phyloP scores from a whole-genome alignment of 2,888 invertebrate genomes.

The Flexamia atlantica region DNA sequence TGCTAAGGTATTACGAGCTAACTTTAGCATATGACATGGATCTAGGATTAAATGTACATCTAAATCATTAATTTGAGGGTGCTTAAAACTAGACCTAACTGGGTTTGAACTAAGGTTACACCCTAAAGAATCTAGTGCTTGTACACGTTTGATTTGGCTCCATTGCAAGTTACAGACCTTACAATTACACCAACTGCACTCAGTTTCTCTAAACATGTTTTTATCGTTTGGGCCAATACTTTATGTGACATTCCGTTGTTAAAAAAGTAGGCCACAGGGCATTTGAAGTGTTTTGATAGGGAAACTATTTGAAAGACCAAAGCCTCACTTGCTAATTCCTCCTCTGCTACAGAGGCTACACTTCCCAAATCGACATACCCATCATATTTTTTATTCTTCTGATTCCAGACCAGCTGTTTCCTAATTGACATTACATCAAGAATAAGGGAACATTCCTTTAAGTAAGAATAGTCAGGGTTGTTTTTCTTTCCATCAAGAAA shows the following conservation, averaged over 20 bases:
- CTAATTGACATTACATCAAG: slow-evolving; percentile 27
- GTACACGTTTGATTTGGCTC: slow-evolving; percentile 59
- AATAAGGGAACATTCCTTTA: slow-evolving; percentile 43
- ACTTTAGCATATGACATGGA: too few relatives aligned
- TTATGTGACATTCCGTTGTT: slow-evolving; percentile 36
- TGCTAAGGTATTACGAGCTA: too few relatives aligned
- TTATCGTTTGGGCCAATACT: slow-evolving; percentile 43
- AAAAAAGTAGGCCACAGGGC: slow-evolving; percentile 60
- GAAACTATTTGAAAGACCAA: slow-evolving; percentile 29
- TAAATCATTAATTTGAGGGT: too few relatives aligned
- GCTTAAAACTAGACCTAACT: too few relatives aligned
- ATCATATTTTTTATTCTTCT: background rate
- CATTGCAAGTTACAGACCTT: slow-evolving; percentile 51
- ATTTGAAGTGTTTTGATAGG: slow-evolving; percentile 22
- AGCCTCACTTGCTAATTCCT: slow-evolving; percentile 54
- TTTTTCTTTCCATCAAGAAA: slow-evolving; percentile 24
- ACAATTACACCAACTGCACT: slow-evolving; percentile 43
- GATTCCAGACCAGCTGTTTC: slow-evolving; percentile 30
- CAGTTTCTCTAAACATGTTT: slow-evolving; percentile 1
- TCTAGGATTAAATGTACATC: too few relatives aligned
- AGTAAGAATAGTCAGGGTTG: background rate
- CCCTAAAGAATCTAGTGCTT: slow-evolving; percentile 43
- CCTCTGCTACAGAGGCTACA: slow-evolving; percentile 23
- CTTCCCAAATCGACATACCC: slow-evolving; percentile 27
- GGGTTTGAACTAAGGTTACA: slow-evolving; percentile 15